A percentile compares a stretch with the other conserved stretches of the same genome.
Evolutionary conservation across 2,797 vertebrate genomes (phyloP).

Genomic region (Liparis tanakae): DNA sequence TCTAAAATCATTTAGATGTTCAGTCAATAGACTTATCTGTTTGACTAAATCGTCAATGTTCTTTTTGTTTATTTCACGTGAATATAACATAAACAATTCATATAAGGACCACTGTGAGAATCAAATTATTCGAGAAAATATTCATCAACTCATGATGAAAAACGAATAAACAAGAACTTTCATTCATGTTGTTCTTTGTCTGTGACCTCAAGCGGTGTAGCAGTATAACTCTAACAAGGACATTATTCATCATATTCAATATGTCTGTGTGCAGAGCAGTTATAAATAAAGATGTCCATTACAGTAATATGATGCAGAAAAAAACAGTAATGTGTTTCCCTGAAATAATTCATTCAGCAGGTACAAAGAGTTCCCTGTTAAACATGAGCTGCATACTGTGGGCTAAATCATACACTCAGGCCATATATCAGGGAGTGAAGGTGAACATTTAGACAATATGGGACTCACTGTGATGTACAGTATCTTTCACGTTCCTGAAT

Average conservation of each 20-base stretch:
- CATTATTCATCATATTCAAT: slow-evolving; percentile 11
- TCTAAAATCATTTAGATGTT: background rate
- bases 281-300: slow-evolving; percentile 33
- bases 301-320: background rate
- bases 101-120: background rate
- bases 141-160: slow-evolving; percentile 5
- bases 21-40: background rate
- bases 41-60: too few relatives aligned
- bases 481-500: slow-evolving; percentile 43
- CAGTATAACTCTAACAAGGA: background rate
- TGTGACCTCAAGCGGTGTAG: slow-evolving; percentile 7
- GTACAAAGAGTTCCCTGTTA: slow-evolving; percentile 11
- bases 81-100: background rate
- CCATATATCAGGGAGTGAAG: slow-evolving; percentile 23
- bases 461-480: slow-evolving; percentile 39
- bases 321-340: slow-evolving; percentile 13
- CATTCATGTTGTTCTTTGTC: background rate
- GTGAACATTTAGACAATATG: slow-evolving; percentile 35
- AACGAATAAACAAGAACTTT: background rate
- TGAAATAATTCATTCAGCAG: slow-evolving; percentile 18
- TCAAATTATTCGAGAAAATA: background rate
- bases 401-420: slow-evolving; percentile 13
- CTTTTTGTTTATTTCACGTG: background rate
- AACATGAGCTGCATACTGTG: slow-evolving; percentile 24
- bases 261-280: slow-evolving; percentile 6